Evolutionary conservation across 2,113 vertebrate genomes (phyloP), one percentile per base, ranked within the genome.

Genomic region (Thamnaconus septentrionalis): DNA sequence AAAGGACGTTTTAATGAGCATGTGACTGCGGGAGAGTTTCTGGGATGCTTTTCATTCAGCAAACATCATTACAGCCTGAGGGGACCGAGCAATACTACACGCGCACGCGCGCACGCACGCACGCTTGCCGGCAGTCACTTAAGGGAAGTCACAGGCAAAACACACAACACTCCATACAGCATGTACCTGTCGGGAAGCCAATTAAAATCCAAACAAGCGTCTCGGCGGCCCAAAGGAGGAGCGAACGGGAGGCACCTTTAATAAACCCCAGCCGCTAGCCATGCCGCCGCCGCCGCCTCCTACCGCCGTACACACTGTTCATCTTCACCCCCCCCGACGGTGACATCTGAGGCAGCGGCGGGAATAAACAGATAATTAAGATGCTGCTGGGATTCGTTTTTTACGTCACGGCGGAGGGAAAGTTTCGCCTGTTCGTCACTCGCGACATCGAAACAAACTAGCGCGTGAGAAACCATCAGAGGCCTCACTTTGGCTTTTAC

Each of bases 201-300:
- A 88, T 90, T 87, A 89, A 86, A 90, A 84, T 77, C 77, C 55
- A 73, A 83, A 84, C 73, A 81, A 78, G 53, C 69, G 66, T 80
- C 71, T 82, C 77, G 41, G 41, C 59, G 48, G 73, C 75, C 59
- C 66, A 41, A 67, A 80, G 63, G 59, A 69, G 59, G 74, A 61
- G 61, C 62, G 55, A 46, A 72, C 66, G 61, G 64, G 47, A 60
- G 18, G 60, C 76, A 74, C 69, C 72, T 85, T 77, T 79, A 80
- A 80, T 80, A 77, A 83, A 80, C 59, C 18, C 49, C 66, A 60
- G 69, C 75, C 51, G 6, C 60, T 53, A 56, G 60, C 71, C 57
- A 74, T 73, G 76, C 73, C 69, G 69, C 68, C 48, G 54, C 62
- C 61, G 76, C 73, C 69, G 69, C 68, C 48, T 52, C 62, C 61